Base-by-base conservation (phyloP, 2,888 invertebrate genomes). In the Cheilosia urbana region DNA sequence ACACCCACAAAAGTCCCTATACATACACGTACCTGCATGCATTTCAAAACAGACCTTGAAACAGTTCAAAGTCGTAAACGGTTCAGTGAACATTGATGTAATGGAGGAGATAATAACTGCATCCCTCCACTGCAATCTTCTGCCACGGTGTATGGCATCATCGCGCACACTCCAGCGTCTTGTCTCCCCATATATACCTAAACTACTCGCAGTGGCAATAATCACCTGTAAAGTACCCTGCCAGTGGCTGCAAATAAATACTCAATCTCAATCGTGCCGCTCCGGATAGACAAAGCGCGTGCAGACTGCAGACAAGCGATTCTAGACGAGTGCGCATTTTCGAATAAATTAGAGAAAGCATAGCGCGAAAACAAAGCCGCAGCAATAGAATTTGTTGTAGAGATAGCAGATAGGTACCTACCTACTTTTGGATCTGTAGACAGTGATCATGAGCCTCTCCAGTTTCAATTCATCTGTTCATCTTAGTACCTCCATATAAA, bases 41-140 rank as follows among this genome's bases (percentile, higher is more conserved):
- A 58, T 75, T 30, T 66, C 7, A 21, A 65, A 72, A 34, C 89
- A 91, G 92, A 91, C 91, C 91, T 91, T 91, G 91, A 91, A 91
- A 92, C 91, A 91, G 91, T 91, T 91, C 91, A 91, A 91, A 91
- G 92, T 90, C 89, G 90, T 91, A 90, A 92, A 91, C 91, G 91
- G 91, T 92, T 91, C 91, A 91, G 91, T 91, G 91, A 91, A 91
- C 91, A 91, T 91, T 90, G 90, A 91, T 84, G 65, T 69, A 75
- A 80, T 62, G 58, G 34, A 72, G 19, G 63, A 87, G 72, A 78
- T 78, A 79, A 72, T 53, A 72, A 37, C 47, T 78, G 78, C 83
- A 83, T 83, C 78, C 65, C 71, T 72, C 45, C 34, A 47, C 53
- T 72, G 82, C 71, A 72, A 66, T 82, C 68, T 68, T 57, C 60